These are phyloP conservation scores for Mirounga angustirostris DNA, from an alignment of 2,113 vertebrate species.

Conservation along the genomic window DNA sequence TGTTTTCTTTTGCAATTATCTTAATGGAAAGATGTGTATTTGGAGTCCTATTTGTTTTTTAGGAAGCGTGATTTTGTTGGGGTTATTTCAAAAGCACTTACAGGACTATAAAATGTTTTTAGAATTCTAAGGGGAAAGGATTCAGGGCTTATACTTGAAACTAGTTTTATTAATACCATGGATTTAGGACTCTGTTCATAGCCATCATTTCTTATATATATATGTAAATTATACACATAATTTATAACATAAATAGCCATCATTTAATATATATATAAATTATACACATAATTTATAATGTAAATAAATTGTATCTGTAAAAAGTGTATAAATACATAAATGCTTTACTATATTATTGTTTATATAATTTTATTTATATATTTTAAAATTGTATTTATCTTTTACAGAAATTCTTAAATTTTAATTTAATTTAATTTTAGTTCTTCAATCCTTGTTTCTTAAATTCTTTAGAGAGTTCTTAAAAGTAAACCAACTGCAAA, in stretches of 20 bases:
- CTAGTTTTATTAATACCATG: not conserved
- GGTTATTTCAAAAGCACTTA: slow-evolving; percentile 48
- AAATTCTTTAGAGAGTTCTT: not conserved
- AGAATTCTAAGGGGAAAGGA: not conserved
- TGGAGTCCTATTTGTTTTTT: not conserved
- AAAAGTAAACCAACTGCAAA: not conserved
- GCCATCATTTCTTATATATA: not conserved
- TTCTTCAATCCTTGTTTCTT: not conserved
- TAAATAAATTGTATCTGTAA: not conserved
- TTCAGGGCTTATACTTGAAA: not conserved
- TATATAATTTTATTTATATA: not conserved
- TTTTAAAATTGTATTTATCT: not conserved
- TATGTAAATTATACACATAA: not conserved
- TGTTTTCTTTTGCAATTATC: slow-evolving; percentile 9
- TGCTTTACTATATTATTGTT: not conserved
- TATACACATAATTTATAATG: not conserved
- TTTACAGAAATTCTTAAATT: not conserved
- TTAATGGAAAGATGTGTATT: not conserved
- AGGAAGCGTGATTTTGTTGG: slow-evolving; percentile 26
- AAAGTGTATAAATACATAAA: not conserved
- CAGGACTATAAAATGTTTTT: slow-evolving; percentile 15
- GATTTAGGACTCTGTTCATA: not conserved
- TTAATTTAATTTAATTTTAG: not conserved
- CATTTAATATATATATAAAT: not conserved
- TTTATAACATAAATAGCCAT: not conserved